phyloP scores from a whole-genome alignment of 2,113 vertebrate genomes.

The Phrynocephalus versicolor region DNA sequence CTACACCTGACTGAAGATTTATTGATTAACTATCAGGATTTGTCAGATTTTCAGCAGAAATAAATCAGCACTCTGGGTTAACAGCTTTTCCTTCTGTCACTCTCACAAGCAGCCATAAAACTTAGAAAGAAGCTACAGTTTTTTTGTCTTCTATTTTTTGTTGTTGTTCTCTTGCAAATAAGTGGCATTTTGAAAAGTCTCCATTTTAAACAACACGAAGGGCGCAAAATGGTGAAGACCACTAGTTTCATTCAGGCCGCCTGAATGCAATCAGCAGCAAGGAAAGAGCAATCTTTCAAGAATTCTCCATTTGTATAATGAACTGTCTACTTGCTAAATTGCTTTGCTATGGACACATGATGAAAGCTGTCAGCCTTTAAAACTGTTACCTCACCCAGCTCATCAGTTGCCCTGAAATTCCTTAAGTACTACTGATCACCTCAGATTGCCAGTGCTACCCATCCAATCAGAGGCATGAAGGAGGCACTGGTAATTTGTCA shows the following conservation, averaged over 20 bases:
- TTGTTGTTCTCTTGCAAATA: background rate
- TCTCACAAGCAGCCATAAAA: background rate
- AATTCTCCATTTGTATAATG: constrained; percentile 24
- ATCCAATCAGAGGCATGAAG: constrained; percentile 4
- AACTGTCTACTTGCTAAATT: constrained; percentile 8
- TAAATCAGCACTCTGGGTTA: fast-evolving
- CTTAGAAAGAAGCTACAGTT: background rate
- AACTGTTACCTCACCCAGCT: background rate
- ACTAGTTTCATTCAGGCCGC: constrained; percentile 11
- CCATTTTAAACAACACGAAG: constrained; percentile 4
- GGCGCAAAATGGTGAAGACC: background rate
- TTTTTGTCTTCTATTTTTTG: background rate
- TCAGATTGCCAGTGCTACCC: constrained; percentile 21
- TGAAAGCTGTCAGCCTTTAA: constrained; percentile 37
- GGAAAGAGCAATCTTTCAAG: constrained; percentile 13
- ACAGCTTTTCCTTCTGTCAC: background rate
- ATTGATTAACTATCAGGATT: fast-evolving
- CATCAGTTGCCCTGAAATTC: constrained; percentile 38
- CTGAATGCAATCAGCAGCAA: constrained; percentile 16
- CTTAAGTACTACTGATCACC: constrained; percentile 16
- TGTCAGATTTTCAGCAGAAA: background rate
- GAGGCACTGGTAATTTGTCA: background rate
- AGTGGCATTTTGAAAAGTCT: background rate
- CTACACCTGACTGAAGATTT: fast-evolving
- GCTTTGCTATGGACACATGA: constrained; percentile 42